Evolutionary conservation across 2,113 vertebrate species (phyloP).

Genomic region (Clarias macrocephalus): DNA sequence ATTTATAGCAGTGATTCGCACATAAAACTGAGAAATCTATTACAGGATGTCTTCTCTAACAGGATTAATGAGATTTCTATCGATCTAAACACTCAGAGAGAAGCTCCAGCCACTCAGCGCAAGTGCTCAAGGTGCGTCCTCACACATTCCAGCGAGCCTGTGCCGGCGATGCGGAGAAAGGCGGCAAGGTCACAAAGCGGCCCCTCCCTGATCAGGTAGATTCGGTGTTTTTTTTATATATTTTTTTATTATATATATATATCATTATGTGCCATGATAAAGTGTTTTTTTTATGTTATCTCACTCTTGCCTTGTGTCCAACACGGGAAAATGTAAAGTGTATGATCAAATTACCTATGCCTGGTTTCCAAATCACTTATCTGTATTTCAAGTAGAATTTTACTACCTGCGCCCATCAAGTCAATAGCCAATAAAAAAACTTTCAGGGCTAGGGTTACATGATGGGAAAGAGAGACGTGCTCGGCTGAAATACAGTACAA

Average conservation of each 20-base stretch:
- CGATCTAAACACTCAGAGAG: neutral
- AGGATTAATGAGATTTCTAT: neutral
- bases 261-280: neutral
- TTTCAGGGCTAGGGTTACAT: neutral
- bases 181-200: neutral
- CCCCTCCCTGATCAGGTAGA: neutral
- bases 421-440: neutral
- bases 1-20: constrained; percentile 4
- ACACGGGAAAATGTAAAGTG: neutral
- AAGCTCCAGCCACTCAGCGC: neutral
- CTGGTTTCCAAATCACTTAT: constrained; percentile 12
- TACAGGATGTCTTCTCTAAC: neutral
- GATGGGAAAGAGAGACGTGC: neutral
- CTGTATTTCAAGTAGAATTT: neutral
- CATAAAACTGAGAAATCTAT: constrained; percentile 14
- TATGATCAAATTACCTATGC: neutral
- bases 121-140: constrained; percentile 5
- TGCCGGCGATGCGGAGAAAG: neutral
- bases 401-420: neutral
- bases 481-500: neutral
- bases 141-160: neutral
- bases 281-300: too few species aligned
- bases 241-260: neutral
- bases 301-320: neutral
- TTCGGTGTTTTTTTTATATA: neutral